Percentiles rank a stretch among this genome's conserved stretches.
These are phyloP conservation scores for Lacerta agilis DNA, from an alignment of 2,797 vertebrate genomes.

Conservation along the genomic window DNA sequence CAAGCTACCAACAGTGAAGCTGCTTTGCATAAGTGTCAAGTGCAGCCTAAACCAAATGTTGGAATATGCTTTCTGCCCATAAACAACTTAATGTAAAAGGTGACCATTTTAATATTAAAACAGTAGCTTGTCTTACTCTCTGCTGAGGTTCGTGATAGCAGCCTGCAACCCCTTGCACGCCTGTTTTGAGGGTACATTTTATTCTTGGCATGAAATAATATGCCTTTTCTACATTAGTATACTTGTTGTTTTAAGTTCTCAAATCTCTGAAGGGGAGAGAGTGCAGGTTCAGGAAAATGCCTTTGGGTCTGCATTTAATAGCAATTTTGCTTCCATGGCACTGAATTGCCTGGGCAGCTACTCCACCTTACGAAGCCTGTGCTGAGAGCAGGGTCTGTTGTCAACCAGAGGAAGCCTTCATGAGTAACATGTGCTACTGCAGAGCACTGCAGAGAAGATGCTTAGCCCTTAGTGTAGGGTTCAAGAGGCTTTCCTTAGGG, in stretches of 20 bases:
- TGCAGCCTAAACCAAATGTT: not conserved
- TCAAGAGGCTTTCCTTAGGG: slow-evolving; percentile 33
- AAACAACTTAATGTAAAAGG: not conserved
- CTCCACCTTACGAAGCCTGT: not conserved
- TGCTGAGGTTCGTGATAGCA: not conserved
- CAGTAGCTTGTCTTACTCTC: not conserved
- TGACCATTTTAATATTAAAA: not conserved
- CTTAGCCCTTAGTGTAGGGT: not conserved
- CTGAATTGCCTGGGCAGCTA: not conserved
- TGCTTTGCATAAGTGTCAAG: not conserved
- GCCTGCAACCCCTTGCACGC: not conserved
- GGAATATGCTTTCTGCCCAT: too few species aligned
- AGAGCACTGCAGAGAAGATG: slow-evolving; percentile 38
- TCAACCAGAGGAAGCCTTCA: slow-evolving; percentile 19
- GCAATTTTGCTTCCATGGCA: not conserved
- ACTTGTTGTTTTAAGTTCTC: slow-evolving; percentile 9
- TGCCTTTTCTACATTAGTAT: not conserved
- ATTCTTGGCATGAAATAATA: not conserved
- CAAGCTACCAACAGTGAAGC: slow-evolving; percentile 31
- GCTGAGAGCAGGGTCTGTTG: slow-evolving; percentile 17
- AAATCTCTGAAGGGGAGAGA: not conserved
- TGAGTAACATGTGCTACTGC: not conserved
- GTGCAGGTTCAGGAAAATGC: slow-evolving; percentile 1
- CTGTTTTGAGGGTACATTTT: not conserved
- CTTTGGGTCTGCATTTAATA: not conserved